Evolutionary conservation across 2,797 vertebrate genomes (phyloP).

Genomic region (Chanos chanos): DNA sequence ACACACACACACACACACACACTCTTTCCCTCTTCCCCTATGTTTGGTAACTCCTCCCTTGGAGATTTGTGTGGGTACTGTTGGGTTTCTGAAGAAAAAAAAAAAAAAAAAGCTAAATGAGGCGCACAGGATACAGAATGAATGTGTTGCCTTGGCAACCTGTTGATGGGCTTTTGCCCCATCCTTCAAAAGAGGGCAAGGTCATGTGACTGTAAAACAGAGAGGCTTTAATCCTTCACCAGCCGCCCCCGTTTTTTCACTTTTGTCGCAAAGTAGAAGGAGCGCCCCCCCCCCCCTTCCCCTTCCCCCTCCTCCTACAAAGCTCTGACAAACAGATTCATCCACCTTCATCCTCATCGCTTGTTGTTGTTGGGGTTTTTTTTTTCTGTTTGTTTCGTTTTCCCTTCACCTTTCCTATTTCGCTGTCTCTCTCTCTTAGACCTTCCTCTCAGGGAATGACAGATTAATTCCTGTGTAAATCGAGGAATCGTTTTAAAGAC

Average conservation of each 20-base stretch:
- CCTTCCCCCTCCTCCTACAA: no score
- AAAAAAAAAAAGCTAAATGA: slow-evolving; percentile 35
- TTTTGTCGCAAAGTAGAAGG: slow-evolving; percentile 20
- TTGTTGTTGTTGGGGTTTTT: no score
- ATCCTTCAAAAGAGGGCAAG: slow-evolving; percentile 46
- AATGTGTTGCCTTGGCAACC: slow-evolving; percentile 60
- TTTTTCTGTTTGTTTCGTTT: slow-evolving; percentile 16
- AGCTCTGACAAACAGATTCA: no score
- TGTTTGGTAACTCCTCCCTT: slow-evolving; percentile 29
- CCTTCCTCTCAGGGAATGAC: slow-evolving; percentile 1
- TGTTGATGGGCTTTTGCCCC: slow-evolving; percentile 38
- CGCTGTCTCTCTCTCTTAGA: neutral
- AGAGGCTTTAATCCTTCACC: slow-evolving; percentile 53
- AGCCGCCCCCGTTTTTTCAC: slow-evolving; percentile 47
- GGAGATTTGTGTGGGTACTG: slow-evolving; percentile 21
- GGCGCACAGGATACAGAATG: slow-evolving; percentile 51
- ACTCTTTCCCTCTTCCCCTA: neutral
- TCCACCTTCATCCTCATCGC: neutral
- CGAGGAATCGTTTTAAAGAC: slow-evolving; percentile 12
- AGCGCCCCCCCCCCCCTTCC: no score
- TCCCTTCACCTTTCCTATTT: neutral
- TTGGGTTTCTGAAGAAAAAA: slow-evolving; percentile 15
- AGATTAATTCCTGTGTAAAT: slow-evolving; percentile 27
- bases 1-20: no score
- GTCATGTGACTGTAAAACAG: slow-evolving; percentile 56